Base-by-base conservation (phyloP, 2,888 invertebrate genomes). In the Drosophila falleni region DNA sequence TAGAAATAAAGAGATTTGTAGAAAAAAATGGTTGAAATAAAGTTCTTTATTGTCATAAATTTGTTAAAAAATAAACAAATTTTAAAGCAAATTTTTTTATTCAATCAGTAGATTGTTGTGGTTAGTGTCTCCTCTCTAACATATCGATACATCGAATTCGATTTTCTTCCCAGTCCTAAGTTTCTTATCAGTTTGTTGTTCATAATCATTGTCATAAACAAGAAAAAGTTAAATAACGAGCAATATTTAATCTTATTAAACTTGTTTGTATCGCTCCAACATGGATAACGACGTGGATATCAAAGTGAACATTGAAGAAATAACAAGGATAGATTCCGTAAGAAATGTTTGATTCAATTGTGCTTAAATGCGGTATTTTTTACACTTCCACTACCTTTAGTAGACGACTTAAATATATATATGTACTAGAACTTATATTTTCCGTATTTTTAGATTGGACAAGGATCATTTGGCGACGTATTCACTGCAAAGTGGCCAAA, bases 401-500 rank as follows among this genome's bases (percentile, higher is more conserved):
- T 15, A 15, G 9, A n/a, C 39, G 39, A 42, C 15, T 16, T 5
- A 16, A 42, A 19, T 11, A 19, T 42, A 4, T 19, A 11, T 39
- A 15, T 8, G 6, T 3, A 16, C 15, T 39, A 5, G 9, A 1
- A 16, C 11, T 23, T 44, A 13, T 23, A 23, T 23, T 23, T 23
- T 23, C 1, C 2, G 5, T 10, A 10, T 41, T 41, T 11, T 6
- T 23, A 53, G 37, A 16, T 55, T 23, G 44, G 44, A 19, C 6
- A 1, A 5, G 55, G 44, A 0, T 0, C 2, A 4, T 59, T 31
- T 39, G 41, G 49, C 16, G 49, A 23, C 8, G 29, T 41, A 1
- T 29, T 5, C 4, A 41, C n/a, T 39, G 49, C 39, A 19, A 42
- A 10, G 5, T 61, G 51, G 60, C 16, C 15, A 51, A 19, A 11